phyloP scores from a whole-genome alignment of 2,797 vertebrate genomes.

The Apogon hyalosoma region DNA sequence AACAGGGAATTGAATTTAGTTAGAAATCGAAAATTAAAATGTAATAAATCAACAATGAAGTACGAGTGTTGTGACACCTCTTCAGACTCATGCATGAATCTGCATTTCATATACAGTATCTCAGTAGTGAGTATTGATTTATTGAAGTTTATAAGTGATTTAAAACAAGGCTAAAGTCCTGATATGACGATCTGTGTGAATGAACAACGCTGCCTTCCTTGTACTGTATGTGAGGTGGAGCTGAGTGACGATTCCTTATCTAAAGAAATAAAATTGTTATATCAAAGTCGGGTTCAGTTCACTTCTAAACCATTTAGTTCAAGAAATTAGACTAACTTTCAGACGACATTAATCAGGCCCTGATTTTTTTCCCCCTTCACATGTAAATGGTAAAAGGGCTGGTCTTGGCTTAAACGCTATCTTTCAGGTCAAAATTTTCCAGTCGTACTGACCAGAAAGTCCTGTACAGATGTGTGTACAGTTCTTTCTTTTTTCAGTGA shows the following conservation, averaged over 20 bases:
- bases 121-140: neutral
- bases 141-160: neutral
- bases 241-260: neutral
- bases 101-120: neutral
- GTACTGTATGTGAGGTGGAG: slow-evolving; percentile 16
- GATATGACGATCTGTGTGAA: neutral
- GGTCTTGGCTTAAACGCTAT: too few species aligned
- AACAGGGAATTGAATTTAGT: too few species aligned
- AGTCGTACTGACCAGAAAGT: too few species aligned
- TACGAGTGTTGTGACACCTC: slow-evolving; percentile 21
- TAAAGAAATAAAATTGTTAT: slow-evolving; percentile 1
- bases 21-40: too few species aligned
- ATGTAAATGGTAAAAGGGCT: too few species aligned
- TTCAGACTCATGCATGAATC: slow-evolving; percentile 34
- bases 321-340: neutral
- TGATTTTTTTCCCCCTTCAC: too few species aligned
- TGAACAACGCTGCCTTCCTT: slow-evolving; percentile 6
- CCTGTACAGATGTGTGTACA: too few species aligned
- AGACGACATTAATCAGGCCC: neutral
- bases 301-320: slow-evolving; percentile 21
- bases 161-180: neutral
- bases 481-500: too few species aligned
- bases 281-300: slow-evolving; percentile 34
- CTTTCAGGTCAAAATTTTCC: too few species aligned
- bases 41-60: neutral